These are phyloP conservation scores for Porites cylindrica DNA, from an alignment of 92 coral and sea anemone species.

Conservation along the genomic window DNA sequence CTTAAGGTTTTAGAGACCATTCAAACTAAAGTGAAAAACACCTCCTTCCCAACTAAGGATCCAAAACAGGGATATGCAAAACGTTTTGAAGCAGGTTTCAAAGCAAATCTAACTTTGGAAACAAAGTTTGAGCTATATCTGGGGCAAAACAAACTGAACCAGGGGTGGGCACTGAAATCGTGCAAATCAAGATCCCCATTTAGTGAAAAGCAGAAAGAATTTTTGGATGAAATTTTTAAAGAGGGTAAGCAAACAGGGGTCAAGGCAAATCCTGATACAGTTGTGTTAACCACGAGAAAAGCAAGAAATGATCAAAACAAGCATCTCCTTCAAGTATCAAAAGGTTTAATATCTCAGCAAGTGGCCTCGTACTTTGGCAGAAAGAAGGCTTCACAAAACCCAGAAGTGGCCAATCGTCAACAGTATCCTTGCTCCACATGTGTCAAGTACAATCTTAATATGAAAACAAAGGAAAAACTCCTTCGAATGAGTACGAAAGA, in stretches of 20 bases:
- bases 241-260: conserved; percentile 1
- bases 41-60: not conserved
- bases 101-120: not conserved
- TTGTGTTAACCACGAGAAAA: conserved; percentile 21
- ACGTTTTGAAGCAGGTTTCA: not conserved
- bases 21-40: too few species aligned
- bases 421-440: too few species aligned
- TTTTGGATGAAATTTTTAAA: not conserved
- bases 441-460: too few species aligned
- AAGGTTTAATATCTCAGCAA: conserved; percentile 22
- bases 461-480: too few species aligned
- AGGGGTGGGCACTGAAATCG: conserved; percentile 1
- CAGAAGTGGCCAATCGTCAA: too few species aligned
- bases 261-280: conserved; percentile 3
- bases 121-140: not conserved
- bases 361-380: conserved; percentile 36
- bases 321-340: conserved; percentile 14
- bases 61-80: not conserved
- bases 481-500: too few species aligned
- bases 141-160: not conserved
- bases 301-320: conserved; percentile 2
- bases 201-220: conserved; percentile 2
- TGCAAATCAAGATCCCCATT: not conserved
- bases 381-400: not conserved
- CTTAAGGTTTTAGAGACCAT: too few species aligned